Base-by-base conservation (phyloP, 2,113 vertebrate species). In the Lota lota region DNA sequence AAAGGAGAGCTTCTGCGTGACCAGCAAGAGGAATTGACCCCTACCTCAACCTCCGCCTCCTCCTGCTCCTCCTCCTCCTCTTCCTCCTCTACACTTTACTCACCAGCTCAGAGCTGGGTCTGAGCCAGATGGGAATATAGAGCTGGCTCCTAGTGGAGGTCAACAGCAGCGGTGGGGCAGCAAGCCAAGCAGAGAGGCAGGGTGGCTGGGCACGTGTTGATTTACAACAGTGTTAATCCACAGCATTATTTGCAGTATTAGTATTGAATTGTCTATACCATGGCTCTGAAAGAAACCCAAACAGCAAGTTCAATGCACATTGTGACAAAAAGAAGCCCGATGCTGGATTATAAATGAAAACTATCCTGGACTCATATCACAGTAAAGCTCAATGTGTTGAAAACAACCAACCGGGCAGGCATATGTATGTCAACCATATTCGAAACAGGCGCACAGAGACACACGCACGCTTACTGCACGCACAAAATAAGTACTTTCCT, bases 21-120 rank as follows among this genome's bases (percentile, higher is more conserved):
- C 78, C 79, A 76, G 67, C 11, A 66, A 67, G 69, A 69, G 70
- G 76, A 88, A 82, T 85, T 90, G 83, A 88, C 83, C 78, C 72
- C 67, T 17, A 63, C 72, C 71, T 74, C 78, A 79, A 85, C 79
- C 84, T 33, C 74, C 74, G 80, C 87, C 80, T 85, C 80, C 78
- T 20, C 62, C 17, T n/a, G 1, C 16, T n/a, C 17, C 61, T 40
- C 61, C 53, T 56, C 5, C 61, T 10, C 24, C 22, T 69, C 50
- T 47, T 47, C 40, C 40, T 47, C 40, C 11, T 47, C 40, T 47
- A 8, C 40, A 47, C 40, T 47, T 10, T 47, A 47, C 40, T 47
- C 40, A 12, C 40, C 40, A 47, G 10, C 40, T 47, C 40, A 47
- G 40, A 47, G 40, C 62, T 14, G n/a, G 0, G 65, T 63, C 76